Conservation (phyloP, 1,140 invertebrate genomes). For the Papilio helenus region DNA sequence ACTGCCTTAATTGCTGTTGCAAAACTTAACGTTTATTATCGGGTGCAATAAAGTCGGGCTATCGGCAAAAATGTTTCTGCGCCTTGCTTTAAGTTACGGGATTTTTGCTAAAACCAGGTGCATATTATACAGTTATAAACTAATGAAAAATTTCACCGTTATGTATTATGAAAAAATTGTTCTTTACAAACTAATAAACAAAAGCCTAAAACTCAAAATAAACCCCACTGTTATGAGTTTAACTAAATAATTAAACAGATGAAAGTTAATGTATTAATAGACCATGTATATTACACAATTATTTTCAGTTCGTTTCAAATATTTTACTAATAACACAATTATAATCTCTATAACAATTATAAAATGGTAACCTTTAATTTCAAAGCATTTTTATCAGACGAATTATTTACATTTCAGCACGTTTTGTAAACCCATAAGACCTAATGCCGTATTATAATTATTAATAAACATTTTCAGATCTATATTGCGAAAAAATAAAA, state of each 20-base stretch:
- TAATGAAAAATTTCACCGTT: background rate
- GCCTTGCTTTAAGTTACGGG: constrained; percentile 35
- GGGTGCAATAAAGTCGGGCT: constrained; percentile 44
- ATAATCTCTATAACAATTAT: too few species aligned
- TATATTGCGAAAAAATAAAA: background rate
- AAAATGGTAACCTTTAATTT: too few species aligned
- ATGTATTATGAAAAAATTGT: background rate
- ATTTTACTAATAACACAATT: too few species aligned
- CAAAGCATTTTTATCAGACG: too few species aligned
- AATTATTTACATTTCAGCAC: too few species aligned
- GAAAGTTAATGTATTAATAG: too few species aligned
- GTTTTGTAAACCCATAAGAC: too few species aligned
- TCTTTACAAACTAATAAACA: too few species aligned
- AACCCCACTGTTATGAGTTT: background rate
- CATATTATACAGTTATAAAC: background rate
- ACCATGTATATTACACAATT: too few species aligned
- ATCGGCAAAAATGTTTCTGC: constrained; percentile 49
- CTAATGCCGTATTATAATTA: background rate
- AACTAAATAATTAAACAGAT: too few species aligned
- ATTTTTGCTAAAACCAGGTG: constrained; percentile 17
- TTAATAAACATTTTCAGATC: background rate
- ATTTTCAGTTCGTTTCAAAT: too few species aligned
- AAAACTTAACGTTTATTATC: constrained; percentile 66
- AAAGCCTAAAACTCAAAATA: background rate
- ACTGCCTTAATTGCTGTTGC: constrained; percentile 62